These are phyloP conservation scores for Sebastes alutus DNA, from an alignment of 2,797 vertebrate genomes.

Conservation along the genomic window DNA sequence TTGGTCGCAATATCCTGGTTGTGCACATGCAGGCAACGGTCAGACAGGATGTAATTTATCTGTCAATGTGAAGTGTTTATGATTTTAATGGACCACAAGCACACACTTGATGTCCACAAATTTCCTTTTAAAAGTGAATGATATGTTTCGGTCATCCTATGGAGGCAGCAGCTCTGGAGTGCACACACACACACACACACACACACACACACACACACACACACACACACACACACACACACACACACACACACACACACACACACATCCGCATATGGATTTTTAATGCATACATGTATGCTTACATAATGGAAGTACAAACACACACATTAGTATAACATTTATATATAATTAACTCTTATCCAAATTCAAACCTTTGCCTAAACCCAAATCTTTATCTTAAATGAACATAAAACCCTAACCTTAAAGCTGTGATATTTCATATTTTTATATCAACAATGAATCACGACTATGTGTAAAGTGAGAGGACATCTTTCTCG, in stretches of 20 bases:
- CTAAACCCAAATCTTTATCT: not conserved
- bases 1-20: not conserved
- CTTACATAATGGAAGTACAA: not conserved
- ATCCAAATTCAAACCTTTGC: not conserved
- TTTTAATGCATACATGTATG: not conserved
- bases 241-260: no score
- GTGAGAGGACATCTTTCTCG: not conserved
- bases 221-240: no score
- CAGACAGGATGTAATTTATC: constrained; percentile 18
- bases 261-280: not conserved
- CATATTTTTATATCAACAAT: not conserved
- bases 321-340: not conserved
- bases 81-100: constrained; percentile 21
- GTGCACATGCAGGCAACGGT: not conserved
- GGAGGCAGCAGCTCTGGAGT: not conserved
- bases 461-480: not conserved
- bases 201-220: no score
- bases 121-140: not conserved
- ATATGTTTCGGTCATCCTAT: not conserved
- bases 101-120: not conserved
- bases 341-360: not conserved
- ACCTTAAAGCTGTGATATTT: not conserved
- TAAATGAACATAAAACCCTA: not conserved
- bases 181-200: no score
- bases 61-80: constrained; percentile 16